Evolutionary conservation across 2,113 vertebrate species (phyloP).

Genomic region (Anoura caudifer): DNA sequence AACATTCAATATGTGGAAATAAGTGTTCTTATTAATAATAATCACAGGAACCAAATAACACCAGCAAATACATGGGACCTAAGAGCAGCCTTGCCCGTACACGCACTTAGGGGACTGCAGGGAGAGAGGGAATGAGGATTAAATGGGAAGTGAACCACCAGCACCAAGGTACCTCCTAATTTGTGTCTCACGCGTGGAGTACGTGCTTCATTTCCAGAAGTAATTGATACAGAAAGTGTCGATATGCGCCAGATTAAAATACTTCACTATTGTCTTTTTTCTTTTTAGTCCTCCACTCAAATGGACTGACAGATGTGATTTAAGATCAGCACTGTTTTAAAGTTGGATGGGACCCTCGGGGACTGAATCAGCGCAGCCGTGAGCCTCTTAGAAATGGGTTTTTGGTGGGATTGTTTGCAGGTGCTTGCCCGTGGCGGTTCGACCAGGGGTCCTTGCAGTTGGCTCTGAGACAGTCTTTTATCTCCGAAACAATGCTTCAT

Average conservation of each 20-base stretch:
- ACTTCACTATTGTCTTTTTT: background rate
- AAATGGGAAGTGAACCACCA: background rate
- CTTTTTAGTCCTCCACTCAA: background rate
- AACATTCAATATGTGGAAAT: background rate
- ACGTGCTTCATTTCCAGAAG: background rate
- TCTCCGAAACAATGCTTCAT: constrained; percentile 50
- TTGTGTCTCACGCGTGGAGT: background rate
- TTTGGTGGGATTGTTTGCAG: constrained; percentile 19
- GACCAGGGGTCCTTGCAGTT: background rate
- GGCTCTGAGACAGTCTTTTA: constrained; percentile 13
- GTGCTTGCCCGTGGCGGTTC: background rate
- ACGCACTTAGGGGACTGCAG: background rate
- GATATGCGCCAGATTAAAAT: background rate
- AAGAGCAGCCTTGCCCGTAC: background rate
- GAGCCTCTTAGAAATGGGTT: background rate
- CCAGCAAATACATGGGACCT: background rate
- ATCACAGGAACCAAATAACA: background rate
- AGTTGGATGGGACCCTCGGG: background rate
- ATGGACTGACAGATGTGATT: background rate
- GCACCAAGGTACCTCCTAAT: background rate
- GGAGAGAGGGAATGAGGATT: background rate
- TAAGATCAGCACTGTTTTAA: background rate
- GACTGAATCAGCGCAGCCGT: background rate
- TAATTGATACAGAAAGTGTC: background rate
- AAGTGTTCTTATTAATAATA: background rate